Conservation (phyloP, 2,113 vertebrate genomes). For the Crypturellus undulatus region DNA sequence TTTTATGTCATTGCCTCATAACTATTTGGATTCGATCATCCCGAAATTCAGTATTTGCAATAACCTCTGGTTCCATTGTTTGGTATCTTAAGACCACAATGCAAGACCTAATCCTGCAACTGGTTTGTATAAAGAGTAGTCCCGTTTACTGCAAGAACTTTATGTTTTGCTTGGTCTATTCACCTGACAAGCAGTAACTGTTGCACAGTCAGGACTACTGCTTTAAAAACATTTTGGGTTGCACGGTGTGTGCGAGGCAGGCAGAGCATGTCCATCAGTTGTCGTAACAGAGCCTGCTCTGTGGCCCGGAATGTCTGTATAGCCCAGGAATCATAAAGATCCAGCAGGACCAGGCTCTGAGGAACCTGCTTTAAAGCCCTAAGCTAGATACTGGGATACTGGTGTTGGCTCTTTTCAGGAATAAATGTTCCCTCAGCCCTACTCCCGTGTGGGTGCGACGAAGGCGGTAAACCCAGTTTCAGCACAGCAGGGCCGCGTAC, state of each 20-base stretch:
- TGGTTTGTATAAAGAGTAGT: not conserved
- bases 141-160: not conserved
- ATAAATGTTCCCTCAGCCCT: not conserved
- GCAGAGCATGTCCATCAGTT: accelerated
- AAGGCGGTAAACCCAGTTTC: not conserved
- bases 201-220: not conserved
- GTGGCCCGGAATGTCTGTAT: accelerated
- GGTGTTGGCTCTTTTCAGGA: not conserved
- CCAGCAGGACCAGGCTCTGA: not conserved
- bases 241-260: accelerated
- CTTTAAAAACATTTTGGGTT: not conserved
- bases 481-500: not conserved
- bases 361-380: not conserved
- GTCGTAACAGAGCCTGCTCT: not conserved
- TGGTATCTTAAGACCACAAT: not conserved
- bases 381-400: not conserved
- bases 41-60: not conserved
- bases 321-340: not conserved
- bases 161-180: not conserved
- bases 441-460: accelerated
- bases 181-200: not conserved
- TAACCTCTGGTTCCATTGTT: not conserved
- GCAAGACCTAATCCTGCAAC: not conserved
- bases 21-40: not conserved
- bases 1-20: not conserved